phyloP scores from a whole-genome alignment of 2,113 vertebrate genomes.

The Sphyrna mokarran region DNA sequence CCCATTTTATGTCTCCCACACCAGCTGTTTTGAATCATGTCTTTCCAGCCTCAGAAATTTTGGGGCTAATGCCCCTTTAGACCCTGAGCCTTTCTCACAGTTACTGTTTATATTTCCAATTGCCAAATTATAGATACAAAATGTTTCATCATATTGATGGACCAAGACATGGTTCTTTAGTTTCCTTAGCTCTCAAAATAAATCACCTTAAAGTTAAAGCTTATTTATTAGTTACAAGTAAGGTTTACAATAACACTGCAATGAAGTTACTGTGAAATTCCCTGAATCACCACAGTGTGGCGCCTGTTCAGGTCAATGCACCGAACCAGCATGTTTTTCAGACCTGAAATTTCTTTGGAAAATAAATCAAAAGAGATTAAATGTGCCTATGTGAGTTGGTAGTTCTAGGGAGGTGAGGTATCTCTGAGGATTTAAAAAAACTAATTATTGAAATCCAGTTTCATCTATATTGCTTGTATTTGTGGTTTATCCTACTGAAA shows the following conservation, averaged over 20 bases:
- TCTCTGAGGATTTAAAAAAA: background rate
- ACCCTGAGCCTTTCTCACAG: background rate
- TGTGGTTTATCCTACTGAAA: background rate
- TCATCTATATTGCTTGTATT: background rate
- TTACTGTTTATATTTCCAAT: background rate
- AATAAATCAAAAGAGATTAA: background rate
- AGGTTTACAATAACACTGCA: too few relatives aligned
- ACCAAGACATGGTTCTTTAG: background rate
- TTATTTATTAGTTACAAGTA: too few relatives aligned
- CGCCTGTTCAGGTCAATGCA: too few relatives aligned
- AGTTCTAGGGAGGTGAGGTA: background rate
- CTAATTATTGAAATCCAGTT: background rate
- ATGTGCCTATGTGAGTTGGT: background rate
- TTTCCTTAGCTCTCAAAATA: background rate
- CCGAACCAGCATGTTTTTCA: too few relatives aligned
- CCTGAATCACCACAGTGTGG: too few relatives aligned
- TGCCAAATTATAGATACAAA: background rate
- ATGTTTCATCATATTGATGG: background rate
- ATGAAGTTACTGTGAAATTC: too few relatives aligned
- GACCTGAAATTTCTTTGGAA: background rate
- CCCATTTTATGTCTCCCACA: background rate
- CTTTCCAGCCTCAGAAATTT: background rate
- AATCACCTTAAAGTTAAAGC: background rate
- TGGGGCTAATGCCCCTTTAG: background rate
- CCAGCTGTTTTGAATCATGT: background rate